phyloP scores from a whole-genome alignment of 2,888 invertebrate genomes.

The Ectropis crepuscularia region DNA sequence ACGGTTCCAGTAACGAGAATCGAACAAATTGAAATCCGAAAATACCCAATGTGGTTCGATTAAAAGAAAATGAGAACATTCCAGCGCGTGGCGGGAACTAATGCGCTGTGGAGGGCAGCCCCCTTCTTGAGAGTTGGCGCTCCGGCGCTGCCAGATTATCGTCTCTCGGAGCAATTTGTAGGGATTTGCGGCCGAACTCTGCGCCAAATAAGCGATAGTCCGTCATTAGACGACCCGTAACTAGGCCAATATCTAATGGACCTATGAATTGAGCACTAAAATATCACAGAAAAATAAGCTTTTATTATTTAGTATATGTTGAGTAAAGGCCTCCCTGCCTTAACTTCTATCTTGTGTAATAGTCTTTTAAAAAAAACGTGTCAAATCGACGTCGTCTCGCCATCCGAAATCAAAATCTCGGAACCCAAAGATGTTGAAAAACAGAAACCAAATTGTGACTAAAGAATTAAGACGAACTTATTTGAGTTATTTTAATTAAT shows the following conservation, averaged over 20 bases:
- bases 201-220: slow-evolving; percentile 61
- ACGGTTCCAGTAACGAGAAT: slow-evolving; percentile 53
- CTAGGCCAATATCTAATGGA: slow-evolving; percentile 33
- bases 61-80: slow-evolving; percentile 71
- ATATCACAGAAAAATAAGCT: neutral
- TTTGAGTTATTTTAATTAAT: too few species aligned
- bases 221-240: slow-evolving; percentile 54
- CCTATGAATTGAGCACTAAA: neutral
- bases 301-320: neutral
- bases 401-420: too few species aligned
- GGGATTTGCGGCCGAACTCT: slow-evolving; percentile 72
- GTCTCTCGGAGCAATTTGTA: slow-evolving; percentile 74
- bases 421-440: too few species aligned
- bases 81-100: slow-evolving; percentile 63
- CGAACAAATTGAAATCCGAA: slow-evolving; percentile 64
- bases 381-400: too few species aligned
- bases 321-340: too few species aligned
- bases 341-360: too few species aligned
- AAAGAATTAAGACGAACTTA: too few species aligned
- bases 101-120: slow-evolving; percentile 50
- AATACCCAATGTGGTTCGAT: slow-evolving; percentile 61
- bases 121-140: slow-evolving; percentile 50
- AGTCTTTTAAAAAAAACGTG: too few species aligned
- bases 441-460: too few species aligned
- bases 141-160: slow-evolving; percentile 72